A percentile compares a stretch with the other conserved stretches of the same genome.
phyloP scores from a whole-genome alignment of 2,797 vertebrate species.

The Mormyrus hasselquistii region DNA sequence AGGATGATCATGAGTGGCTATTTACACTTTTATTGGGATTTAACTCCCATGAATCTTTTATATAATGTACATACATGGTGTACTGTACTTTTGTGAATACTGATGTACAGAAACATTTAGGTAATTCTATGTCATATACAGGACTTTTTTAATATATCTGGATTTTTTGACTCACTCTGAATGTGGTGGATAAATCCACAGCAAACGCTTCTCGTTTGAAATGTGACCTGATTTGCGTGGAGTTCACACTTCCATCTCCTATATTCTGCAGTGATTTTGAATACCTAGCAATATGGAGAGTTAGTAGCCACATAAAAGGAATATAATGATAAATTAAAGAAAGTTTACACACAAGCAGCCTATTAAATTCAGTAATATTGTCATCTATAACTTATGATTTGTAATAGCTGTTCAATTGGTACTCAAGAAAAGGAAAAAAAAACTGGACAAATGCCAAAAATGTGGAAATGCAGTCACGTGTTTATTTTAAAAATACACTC shows the following conservation, averaged over 20 bases:
- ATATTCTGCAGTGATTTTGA: not conserved
- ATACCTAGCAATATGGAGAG: not conserved
- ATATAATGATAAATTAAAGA: not conserved
- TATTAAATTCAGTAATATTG: not conserved
- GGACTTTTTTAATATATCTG: not conserved
- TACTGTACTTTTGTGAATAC: conserved; percentile 64
- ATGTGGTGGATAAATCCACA: not conserved
- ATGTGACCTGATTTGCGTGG: not conserved
- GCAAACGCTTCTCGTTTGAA: conserved; percentile 3
- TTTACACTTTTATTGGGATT: conserved; percentile 40
- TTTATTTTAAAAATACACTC: not conserved
- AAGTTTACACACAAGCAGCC: not conserved
- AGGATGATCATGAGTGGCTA: not conserved
- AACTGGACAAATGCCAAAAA: not conserved
- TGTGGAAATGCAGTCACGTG: not conserved
- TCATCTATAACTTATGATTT: not conserved
- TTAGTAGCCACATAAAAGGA: not conserved
- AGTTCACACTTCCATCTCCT: not conserved
- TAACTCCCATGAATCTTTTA: conserved; percentile 45
- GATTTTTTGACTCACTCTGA: not conserved
- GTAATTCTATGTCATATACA: conserved; percentile 3
- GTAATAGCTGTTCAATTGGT: not conserved
- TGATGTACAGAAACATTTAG: conserved; percentile 46
- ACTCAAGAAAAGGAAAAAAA: not conserved
- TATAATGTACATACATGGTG: conserved; percentile 9